Conservation (phyloP, 2,888 invertebrate genomes). For the Thera obeliscata region DNA sequence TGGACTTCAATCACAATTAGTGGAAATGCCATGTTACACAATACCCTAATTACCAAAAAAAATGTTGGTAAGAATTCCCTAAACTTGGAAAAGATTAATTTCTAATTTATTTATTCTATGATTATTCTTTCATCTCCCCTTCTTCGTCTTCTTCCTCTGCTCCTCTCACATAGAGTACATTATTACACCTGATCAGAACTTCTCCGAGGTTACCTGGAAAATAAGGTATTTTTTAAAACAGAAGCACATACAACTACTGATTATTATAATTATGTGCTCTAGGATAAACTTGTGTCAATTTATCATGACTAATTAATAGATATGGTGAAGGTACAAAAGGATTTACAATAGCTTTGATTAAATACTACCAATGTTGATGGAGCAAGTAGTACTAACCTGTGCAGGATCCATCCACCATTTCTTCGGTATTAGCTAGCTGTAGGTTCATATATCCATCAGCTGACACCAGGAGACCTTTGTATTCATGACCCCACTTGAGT, state of each 20-base stretch:
- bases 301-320: too few species aligned
- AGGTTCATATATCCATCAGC: slow-evolving; percentile 99
- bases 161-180: slow-evolving; percentile 97
- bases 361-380: background rate
- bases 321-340: too few species aligned
- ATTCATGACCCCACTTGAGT: slow-evolving; percentile 99
- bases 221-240: too few species aligned
- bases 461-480: slow-evolving; percentile 98
- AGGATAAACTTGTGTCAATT: too few species aligned
- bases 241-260: too few species aligned
- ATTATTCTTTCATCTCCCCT: slow-evolving; percentile 95
- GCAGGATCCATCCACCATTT: slow-evolving; percentile 95
- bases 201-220: slow-evolving; percentile 94
- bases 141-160: slow-evolving; percentile 98
- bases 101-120: slow-evolving; percentile 11
- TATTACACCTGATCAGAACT: slow-evolving; percentile 98
- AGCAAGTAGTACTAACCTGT: slow-evolving; percentile 86
- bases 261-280: too few species aligned
- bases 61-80: background rate
- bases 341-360: too few species aligned
- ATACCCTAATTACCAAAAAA: slow-evolving; percentile 17
- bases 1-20: slow-evolving; percentile 23
- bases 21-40: slow-evolving; percentile 23
- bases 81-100: slow-evolving; percentile 1
- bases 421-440: slow-evolving; percentile 98